Evolutionary conservation across 1,140 invertebrate species (phyloP).

Genomic region (Papilio helenus): DNA sequence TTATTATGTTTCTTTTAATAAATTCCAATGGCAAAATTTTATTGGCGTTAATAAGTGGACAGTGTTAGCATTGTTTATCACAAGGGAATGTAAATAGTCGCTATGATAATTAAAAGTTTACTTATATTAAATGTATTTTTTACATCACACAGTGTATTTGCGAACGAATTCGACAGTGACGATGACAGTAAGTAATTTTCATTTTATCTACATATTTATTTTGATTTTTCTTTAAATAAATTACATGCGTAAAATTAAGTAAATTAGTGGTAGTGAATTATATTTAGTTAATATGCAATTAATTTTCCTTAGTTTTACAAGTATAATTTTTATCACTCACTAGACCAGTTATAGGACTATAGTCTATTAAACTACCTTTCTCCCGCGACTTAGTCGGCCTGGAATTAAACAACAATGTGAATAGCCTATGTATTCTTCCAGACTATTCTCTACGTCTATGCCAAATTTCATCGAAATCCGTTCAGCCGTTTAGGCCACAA

Average conservation of each 20-base stretch:
- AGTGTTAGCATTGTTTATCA: constrained; percentile 30
- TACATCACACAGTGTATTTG: constrained; percentile 46
- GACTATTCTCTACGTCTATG: no score
- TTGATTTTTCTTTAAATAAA: not conserved
- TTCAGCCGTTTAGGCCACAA: no score
- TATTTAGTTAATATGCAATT: no score
- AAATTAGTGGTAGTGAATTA: no score
- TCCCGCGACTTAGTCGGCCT: no score
- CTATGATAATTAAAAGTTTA: constrained; percentile 49
- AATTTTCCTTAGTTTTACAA: no score
- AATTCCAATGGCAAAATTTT: not conserved
- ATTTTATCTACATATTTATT: not conserved
- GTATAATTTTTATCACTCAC: no score
- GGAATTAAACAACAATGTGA: no score
- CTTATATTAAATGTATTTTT: constrained; percentile 51
- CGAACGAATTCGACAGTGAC: constrained; percentile 61
- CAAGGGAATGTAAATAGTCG: constrained; percentile 38
- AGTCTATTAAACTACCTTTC: no score
- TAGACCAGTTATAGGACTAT: no score
- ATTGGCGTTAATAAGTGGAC: not conserved
- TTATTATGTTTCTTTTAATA: not conserved
- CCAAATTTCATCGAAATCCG: no score
- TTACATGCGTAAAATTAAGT: not conserved
- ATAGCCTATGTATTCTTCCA: no score
- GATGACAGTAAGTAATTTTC: constrained; percentile 66